Percentiles rank a stretch among this genome's conserved stretches.
Conservation (phyloP, 2,797 vertebrate species). For the Spatula versicolor region DNA sequence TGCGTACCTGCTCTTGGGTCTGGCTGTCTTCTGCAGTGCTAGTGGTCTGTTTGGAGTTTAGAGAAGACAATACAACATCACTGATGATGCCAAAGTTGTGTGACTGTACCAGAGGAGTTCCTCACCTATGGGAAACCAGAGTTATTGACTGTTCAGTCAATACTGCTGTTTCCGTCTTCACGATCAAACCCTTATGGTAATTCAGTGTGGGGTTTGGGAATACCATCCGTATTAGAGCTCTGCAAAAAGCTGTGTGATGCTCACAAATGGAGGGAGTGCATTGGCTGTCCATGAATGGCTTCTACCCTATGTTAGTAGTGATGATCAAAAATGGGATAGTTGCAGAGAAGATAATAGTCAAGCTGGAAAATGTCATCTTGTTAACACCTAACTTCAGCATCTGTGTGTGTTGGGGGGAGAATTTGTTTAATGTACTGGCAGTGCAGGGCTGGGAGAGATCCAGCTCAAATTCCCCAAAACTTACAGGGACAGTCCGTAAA, state of each 20-base stretch:
- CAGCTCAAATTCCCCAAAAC: not conserved
- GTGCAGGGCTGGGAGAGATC: not conserved
- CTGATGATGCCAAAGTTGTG: not conserved
- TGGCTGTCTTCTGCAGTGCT: not conserved
- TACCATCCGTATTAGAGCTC: not conserved
- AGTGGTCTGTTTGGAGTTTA: not conserved
- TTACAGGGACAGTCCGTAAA: rapidly evolving
- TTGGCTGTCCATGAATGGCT: not conserved
- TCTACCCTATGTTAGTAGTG: not conserved
- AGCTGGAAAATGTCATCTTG: not conserved
- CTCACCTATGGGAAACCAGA: not conserved
- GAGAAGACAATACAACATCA: not conserved
- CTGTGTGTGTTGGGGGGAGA: not conserved
- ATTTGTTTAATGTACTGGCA: not conserved
- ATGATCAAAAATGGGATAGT: not conserved
- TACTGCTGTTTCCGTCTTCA: not conserved
- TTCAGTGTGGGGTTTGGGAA: not conserved
- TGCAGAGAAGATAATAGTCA: not conserved
- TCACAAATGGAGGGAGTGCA: rapidly evolving
- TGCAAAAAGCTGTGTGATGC: not conserved
- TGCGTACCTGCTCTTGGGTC: not conserved
- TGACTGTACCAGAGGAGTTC: not conserved
- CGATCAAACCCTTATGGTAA: not conserved
- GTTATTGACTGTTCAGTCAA: not conserved
- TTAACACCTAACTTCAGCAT: not conserved